Evolutionary conservation across 2,113 vertebrate species (phyloP).

Genomic region (Trematocara stigmaticum): DNA sequence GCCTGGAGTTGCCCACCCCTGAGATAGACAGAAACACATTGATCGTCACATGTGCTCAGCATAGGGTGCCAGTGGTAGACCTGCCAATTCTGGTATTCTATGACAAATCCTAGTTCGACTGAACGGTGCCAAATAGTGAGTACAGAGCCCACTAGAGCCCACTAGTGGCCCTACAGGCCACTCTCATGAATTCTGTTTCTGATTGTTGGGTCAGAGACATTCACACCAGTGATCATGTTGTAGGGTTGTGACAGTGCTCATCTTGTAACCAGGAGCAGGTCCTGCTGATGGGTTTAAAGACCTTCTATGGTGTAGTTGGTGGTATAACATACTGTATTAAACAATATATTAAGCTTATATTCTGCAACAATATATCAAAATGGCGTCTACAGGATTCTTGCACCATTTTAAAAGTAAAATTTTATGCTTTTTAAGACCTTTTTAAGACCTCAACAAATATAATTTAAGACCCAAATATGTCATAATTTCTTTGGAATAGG

Average conservation of each 20-base stretch:
- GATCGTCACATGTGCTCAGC: background rate
- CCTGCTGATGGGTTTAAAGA: background rate
- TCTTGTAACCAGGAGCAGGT: background rate
- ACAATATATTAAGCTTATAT: background rate
- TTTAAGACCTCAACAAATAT: no score
- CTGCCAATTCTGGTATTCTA: background rate
- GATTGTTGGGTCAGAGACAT: background rate
- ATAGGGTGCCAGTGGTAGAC: background rate
- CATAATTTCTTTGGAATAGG: no score
- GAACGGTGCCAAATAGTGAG: background rate
- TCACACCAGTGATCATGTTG: background rate
- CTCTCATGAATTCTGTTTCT: background rate
- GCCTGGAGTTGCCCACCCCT: no score
- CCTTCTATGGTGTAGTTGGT: background rate
- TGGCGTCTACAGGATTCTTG: no score
- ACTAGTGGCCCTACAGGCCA: background rate
- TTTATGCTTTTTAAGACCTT: no score
- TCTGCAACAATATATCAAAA: rapidly evolving
- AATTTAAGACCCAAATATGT: no score
- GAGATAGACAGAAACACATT: background rate
- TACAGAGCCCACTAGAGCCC: background rate
- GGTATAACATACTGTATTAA: background rate
- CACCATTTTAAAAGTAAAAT: no score
- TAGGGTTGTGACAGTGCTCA: background rate
- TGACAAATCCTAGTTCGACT: background rate